These are phyloP conservation scores for Microctenopoma steveboyesi DNA, from an alignment of 2,797 vertebrate species.

Conservation along the genomic window DNA sequence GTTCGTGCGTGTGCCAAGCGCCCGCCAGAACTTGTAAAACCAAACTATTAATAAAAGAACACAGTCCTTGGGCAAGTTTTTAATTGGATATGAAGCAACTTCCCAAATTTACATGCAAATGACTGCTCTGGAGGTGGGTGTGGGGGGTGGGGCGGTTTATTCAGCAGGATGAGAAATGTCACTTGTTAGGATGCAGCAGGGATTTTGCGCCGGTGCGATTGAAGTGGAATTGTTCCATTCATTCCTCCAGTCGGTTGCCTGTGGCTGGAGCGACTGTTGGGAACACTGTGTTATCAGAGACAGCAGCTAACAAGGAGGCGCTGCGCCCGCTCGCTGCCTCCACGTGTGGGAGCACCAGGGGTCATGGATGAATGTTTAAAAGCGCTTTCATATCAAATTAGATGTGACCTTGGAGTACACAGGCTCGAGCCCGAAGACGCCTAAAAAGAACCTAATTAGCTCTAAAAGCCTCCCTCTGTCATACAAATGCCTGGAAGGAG, in stretches of 20 bases:
- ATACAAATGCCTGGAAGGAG: conserved; percentile 57
- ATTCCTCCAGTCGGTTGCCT: conserved; percentile 24
- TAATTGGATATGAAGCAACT: conserved; percentile 70
- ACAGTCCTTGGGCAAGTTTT: conserved; percentile 67
- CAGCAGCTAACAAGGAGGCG: conserved; percentile 49
- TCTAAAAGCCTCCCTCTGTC: conserved; percentile 44
- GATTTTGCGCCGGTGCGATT: conserved; percentile 10
- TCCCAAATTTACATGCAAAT: conserved; percentile 74
- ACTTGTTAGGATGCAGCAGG: conserved; percentile 41
- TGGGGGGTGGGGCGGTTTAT: not conserved
- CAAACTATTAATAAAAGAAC: conserved; percentile 72
- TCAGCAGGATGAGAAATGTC: conserved; percentile 39
- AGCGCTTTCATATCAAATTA: conserved; percentile 76
- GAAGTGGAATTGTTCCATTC: conserved; percentile 20
- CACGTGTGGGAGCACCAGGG: conserved; percentile 66
- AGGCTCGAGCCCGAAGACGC: conserved; percentile 55
- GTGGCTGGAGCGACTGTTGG: conserved; percentile 57
- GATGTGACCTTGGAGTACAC: conserved; percentile 74
- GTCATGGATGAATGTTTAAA: conserved; percentile 82
- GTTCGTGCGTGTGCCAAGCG: conserved; percentile 5
- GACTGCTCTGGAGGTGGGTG: conserved; percentile 18
- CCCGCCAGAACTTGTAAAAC: conserved; percentile 46
- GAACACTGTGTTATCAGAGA: conserved; percentile 53
- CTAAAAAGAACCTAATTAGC: conserved; percentile 68
- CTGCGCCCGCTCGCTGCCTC: not conserved